Percentiles rank a stretch among this genome's conserved stretches.
These are phyloP conservation scores for Drosophila maculinotata DNA, from an alignment of 2,888 invertebrate species.

Conservation along the genomic window DNA sequence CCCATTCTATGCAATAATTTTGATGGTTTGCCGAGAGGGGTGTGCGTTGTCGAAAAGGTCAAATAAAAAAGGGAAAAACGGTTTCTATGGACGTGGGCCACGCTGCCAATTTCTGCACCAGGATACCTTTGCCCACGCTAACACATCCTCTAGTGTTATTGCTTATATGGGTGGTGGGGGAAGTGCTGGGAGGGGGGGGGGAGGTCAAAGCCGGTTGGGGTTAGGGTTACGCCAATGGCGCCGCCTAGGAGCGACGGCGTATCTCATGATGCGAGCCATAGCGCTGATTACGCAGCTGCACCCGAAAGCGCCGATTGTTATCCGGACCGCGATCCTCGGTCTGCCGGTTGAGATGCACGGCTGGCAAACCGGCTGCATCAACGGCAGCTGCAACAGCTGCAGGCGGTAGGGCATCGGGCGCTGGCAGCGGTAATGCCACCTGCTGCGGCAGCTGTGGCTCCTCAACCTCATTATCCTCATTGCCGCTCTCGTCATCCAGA, in stretches of 20 bases:
- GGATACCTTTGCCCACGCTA: constrained; percentile 50
- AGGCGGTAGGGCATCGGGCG: constrained; percentile 14
- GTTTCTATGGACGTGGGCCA: constrained; percentile 57
- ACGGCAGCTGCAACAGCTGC: constrained; percentile 44
- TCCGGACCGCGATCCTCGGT: constrained; percentile 64
- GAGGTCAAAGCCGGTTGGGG: constrained; percentile 16
- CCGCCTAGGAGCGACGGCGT: constrained; percentile 70
- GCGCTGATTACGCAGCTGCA: constrained; percentile 80
- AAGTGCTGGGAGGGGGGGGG: neutral
- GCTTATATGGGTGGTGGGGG: no score
- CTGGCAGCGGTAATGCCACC: constrained; percentile 34
- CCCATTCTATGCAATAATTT: constrained; percentile 25
- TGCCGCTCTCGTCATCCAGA: constrained; percentile 73
- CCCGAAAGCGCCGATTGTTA: constrained; percentile 74
- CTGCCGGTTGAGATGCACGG: constrained; percentile 47
- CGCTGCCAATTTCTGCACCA: constrained; percentile 28
- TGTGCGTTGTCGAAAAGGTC: constrained; percentile 39
- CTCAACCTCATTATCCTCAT: constrained; percentile 43
- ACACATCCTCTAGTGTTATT: constrained; percentile 50
- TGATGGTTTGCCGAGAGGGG: constrained; percentile 17
- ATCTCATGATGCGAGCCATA: constrained; percentile 80
- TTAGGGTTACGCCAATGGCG: neutral
- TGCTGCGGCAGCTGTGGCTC: constrained; percentile 39
- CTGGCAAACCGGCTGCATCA: constrained; percentile 38
- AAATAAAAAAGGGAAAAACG: constrained; percentile 33